Percentiles rank a stretch among this genome's conserved stretches.
These are phyloP conservation scores for Phrynocephalus vlangalii DNA, from an alignment of 2,797 vertebrate species.

Conservation along the genomic window DNA sequence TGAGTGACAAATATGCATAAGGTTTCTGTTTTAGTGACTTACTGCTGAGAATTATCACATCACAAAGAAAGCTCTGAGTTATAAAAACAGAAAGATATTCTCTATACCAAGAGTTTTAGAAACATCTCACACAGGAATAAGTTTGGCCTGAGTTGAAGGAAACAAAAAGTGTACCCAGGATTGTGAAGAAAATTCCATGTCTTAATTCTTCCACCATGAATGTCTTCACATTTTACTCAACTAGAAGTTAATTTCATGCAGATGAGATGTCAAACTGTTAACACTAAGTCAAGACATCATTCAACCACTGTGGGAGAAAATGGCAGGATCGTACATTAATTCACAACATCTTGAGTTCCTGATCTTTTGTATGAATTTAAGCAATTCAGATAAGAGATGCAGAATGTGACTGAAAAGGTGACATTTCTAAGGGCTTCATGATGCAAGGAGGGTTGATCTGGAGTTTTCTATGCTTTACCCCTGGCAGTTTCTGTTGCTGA, in stretches of 20 bases:
- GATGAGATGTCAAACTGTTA: not conserved
- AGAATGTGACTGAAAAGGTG: too few relatives aligned
- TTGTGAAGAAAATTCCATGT: not conserved
- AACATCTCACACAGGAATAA: not conserved
- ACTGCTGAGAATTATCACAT: constrained; percentile 21
- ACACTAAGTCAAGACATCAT: not conserved
- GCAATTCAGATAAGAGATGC: too few relatives aligned
- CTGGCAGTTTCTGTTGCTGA: too few relatives aligned
- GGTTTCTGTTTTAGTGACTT: not conserved
- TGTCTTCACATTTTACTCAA: not conserved
- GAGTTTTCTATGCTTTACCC: too few relatives aligned
- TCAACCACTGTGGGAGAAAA: not conserved
- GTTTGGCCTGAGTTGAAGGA: not conserved
- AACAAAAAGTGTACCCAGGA: not conserved
- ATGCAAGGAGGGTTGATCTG: too few relatives aligned
- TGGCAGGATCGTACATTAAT: not conserved
- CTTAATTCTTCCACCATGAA: constrained; percentile 1
- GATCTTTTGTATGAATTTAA: not conserved
- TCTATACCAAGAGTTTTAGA: not conserved
- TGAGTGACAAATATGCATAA: not conserved
- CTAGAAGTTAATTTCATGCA: not conserved
- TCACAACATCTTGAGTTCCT: not conserved
- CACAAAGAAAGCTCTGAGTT: constrained; percentile 5
- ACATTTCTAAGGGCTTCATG: too few relatives aligned
- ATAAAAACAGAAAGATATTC: not conserved